phyloP scores from a whole-genome alignment of 2,888 invertebrate genomes.

The Nomada fucata region DNA sequence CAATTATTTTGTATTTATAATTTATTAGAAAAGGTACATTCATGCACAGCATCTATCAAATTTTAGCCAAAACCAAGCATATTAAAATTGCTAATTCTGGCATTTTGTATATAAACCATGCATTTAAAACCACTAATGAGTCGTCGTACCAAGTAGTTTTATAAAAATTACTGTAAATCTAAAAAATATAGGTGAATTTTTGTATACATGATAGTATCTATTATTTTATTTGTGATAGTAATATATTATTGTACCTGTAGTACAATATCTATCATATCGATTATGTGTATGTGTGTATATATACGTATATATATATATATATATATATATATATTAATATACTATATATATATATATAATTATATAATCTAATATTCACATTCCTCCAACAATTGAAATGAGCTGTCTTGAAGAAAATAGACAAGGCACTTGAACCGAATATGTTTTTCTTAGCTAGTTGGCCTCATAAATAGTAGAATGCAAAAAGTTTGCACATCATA shows the following conservation, averaged over 20 bases:
- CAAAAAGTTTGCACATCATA: constrained; percentile 72
- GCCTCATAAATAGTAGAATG: constrained; percentile 79
- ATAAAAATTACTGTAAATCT: constrained; percentile 83
- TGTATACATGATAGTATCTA: constrained; percentile 74
- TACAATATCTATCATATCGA: constrained; percentile 66
- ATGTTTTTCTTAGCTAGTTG: constrained; percentile 82
- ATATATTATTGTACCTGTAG: constrained; percentile 63
- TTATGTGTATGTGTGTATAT: constrained; percentile 61
- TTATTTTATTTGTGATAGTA: constrained; percentile 67
- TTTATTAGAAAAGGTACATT: constrained; percentile 79
- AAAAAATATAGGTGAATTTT: constrained; percentile 83
- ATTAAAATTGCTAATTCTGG: constrained; percentile 76
- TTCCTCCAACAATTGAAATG: constrained; percentile 84
- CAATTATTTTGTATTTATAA: constrained; percentile 77
- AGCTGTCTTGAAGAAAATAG: constrained; percentile 83
- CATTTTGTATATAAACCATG: constrained; percentile 72
- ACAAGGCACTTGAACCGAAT: constrained; percentile 84
- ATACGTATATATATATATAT: constrained; percentile 51
- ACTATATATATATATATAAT: constrained; percentile 59
- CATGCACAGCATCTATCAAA: constrained; percentile 79
- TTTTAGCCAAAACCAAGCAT: constrained; percentile 76
- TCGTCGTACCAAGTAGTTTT: constrained; percentile 81
- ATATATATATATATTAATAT: constrained; percentile 57
- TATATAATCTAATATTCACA: constrained; percentile 81
- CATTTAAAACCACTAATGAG: constrained; percentile 79